Evolutionary conservation across 2,113 vertebrate genomes (phyloP), one percentile per base, ranked within the genome.

Genomic region (Canis aureus): DNA sequence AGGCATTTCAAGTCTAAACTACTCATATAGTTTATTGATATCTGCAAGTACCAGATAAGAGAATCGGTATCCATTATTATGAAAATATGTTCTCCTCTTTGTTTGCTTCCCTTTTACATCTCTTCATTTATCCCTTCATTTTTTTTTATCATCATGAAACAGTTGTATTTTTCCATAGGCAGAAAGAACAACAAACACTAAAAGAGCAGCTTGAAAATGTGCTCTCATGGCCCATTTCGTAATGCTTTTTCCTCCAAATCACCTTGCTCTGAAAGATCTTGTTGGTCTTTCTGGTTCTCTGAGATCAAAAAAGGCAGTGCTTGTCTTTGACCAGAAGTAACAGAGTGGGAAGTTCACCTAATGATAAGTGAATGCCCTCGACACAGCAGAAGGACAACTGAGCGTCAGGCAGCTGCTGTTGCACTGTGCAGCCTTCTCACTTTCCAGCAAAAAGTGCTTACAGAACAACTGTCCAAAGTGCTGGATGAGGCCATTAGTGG

Each of bases 401-500:
- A 43, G 49, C 64, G 57, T 32, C 74, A 93, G 78, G 38, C 43
- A 74, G 96, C 85, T 78, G 81, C 88, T 19, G 15, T 25, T 17
- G 49, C 55, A 2, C 32, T 23, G 10, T 4, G 7, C 59, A 66
- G 62, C 32, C 76, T 11, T 91, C 53, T 95, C 32, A 19, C 73
- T 87, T 80, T 55, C 60, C 69, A 92, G 74, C 38, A 80, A n/a
- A 94, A 95, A 90, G 74, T 96, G 73, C 95, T 97, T 93, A 73
- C 76, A 11, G 85, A 95, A 89, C 86, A 71, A 49, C 62, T 84
- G 79, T 69, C 79, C 91, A 66, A 60, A 94, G 93, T 95, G 95
- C 93, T 83, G 67, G 88, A 35, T 11, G 82, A 95, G 85, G 79
- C 96, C 96, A 98, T 98, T 97, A 97, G 93, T 2, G 0, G 79